Base-by-base conservation (phyloP, 2,888 invertebrate genomes). In the Sphaerophoria rueppellii region DNA sequence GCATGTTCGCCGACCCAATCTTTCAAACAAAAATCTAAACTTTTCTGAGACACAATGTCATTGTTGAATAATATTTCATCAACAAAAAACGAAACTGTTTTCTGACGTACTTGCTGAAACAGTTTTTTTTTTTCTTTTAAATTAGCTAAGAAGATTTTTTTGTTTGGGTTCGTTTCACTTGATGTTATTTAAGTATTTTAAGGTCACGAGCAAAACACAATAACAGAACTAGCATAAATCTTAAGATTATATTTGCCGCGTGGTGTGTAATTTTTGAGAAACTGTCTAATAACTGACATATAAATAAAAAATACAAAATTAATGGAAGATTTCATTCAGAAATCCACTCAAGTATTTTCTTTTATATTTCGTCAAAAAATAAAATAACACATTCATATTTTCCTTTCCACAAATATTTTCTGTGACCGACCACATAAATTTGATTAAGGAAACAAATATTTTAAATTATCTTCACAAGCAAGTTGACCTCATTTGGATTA, bases 211-310 rank as follows among this genome's bases (percentile, higher is more conserved):
- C 77, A 82, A 16, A 61, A 24, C 55, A 7, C 0, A 48, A 3
- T 46, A n/a, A 63, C 48, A 46, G 43, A 16, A 43, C n/a, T 43
- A 24, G 60, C 9, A 82, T 82, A 77, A 77, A 82, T 82, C 69
- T 72, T 63, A 46, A 63, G n/a, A 77, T 69, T 77, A 73, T 57
- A 43, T 6, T 57, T 73, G 61, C 63, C 63, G 52, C 55, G 60
- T 55, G 69, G 50, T 73, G 43, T 69, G 50, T 67, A 77, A 55
- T 73, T 73, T 50, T 46, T 77, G 78, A 57, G 34, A 52, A 73
- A 57, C 60, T 82, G 82, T 82, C 82, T 73, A 82, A 77, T 73
- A 77, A 77, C 69, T 82, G 73, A 67, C 78, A 77, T 61, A 82
- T 82, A 77, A 82, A 82, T 82, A 61, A 82, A 73, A 73, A 73